These are phyloP conservation scores for Sminthurinus signatus DNA, from an alignment of 1,140 invertebrate species.

Conservation along the genomic window DNA sequence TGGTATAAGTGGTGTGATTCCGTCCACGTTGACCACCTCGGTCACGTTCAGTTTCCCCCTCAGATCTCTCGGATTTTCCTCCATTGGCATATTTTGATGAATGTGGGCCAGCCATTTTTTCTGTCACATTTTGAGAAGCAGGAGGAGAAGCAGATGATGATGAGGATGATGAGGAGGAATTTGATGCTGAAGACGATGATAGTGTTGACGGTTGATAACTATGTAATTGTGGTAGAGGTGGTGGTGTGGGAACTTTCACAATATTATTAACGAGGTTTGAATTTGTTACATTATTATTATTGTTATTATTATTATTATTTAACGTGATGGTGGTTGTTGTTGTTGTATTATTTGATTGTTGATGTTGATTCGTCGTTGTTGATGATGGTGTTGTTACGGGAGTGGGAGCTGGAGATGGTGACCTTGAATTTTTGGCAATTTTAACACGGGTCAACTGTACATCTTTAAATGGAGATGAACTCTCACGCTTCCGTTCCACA, in stretches of 20 bases:
- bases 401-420: constrained; percentile 17
- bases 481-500: background rate
- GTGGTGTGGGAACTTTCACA: constrained; percentile 7
- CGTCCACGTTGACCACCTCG: background rate
- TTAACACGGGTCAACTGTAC: background rate
- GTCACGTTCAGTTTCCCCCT: constrained; percentile 1
- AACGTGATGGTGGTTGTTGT: background rate
- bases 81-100: constrained; percentile 20
- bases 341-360: too few species aligned
- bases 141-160: background rate
- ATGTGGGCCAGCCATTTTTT: constrained; percentile 32
- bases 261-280: background rate
- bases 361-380: too few species aligned
- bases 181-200: background rate
- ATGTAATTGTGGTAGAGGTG: constrained; percentile 11
- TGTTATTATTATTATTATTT: background rate
- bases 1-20: constrained; percentile 9
- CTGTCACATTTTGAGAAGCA: constrained; percentile 13
- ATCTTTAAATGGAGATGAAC: constrained; percentile 5
- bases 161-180: background rate
- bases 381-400: too few species aligned
- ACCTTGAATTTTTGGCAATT: constrained; percentile 14
- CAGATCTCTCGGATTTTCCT: constrained; percentile 12
- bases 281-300: background rate
- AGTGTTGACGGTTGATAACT: too few species aligned